Percentiles rank a stretch among this genome's conserved stretches.
These are phyloP conservation scores for Thamnaconus septentrionalis DNA, from an alignment of 2,113 vertebrate genomes.

Conservation along the genomic window DNA sequence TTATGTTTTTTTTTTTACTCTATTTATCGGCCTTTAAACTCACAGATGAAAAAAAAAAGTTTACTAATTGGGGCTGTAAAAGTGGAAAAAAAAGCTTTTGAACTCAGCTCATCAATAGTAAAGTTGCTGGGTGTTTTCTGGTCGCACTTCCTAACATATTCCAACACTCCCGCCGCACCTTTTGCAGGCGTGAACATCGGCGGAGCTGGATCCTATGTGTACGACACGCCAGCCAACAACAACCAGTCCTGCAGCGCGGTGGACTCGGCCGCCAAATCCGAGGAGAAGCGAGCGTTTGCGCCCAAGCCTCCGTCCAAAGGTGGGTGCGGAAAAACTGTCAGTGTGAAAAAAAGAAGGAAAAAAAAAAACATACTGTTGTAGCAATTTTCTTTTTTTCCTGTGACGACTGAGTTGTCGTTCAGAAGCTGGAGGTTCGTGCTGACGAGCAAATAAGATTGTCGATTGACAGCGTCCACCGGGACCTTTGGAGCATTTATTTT, in stretches of 20 bases:
- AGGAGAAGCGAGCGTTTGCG: constrained; percentile 78
- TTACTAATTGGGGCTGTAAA: too few species aligned
- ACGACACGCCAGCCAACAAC: constrained; percentile 82
- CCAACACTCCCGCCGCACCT: neutral
- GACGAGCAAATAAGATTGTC: constrained; percentile 8
- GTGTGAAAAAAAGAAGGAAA: too few species aligned
- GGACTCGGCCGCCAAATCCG: constrained; percentile 74
- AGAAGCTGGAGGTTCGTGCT: neutral
- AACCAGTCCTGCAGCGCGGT: constrained; percentile 69
- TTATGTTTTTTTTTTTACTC: too few species aligned
- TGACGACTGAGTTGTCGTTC: too few species aligned
- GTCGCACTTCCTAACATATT: too few species aligned
- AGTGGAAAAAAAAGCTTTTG: too few species aligned
- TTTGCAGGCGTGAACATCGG: constrained; percentile 92
- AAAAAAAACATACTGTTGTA: too few species aligned
- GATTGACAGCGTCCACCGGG: constrained; percentile 1
- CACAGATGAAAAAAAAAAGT: too few species aligned
- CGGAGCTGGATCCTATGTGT: constrained; percentile 91
- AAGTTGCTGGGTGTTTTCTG: too few species aligned
- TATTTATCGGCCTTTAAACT: too few species aligned
- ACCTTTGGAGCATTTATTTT: neutral
- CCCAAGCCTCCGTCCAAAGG: constrained; percentile 88
- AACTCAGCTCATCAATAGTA: too few species aligned
- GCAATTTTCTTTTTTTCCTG: too few species aligned
- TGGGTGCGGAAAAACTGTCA: constrained; percentile 32